Evolutionary conservation across 2,113 vertebrate species (phyloP), one percentile per base, ranked within the genome.

Genomic region (Pampusana beccarii): DNA sequence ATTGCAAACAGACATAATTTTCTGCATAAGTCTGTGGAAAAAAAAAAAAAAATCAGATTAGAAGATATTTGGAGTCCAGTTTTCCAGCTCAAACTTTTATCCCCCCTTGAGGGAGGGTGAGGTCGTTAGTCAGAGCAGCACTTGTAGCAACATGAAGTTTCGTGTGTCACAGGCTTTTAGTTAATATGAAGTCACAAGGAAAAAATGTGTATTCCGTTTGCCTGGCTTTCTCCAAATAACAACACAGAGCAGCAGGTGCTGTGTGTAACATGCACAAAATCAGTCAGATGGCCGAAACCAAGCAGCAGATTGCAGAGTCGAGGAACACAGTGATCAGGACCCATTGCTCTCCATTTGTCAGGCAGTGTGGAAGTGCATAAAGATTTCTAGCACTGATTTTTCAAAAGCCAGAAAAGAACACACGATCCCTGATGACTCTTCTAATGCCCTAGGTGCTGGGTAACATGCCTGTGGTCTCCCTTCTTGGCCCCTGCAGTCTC

Each of bases 181-280:
- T 92, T 92, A 58, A 70, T 34, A 78, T 97, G 95, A 97, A 96
- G 69, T 97, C 95, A 98, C 11, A 16, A 93, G 82, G 93, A 95
- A 97, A 95, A 94, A 96, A 97, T 97, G 89, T 74, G n/a, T 29
- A 46, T 90, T 93, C 57, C 64, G 66, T 79, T 73, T 84, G 46
- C 73, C 85, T 92, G 53, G 67, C 93, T 96, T 78, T 88, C 80
- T 92, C 96, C 51, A 79, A 53, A 79, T 88, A 4, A 9, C 34
- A 81, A n/a, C 31, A 65, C 11, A 92, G 94, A 94, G 48, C 60
- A 96, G 90, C 96, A 97, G 95, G 94, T 97, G 96, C 86, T 94
- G 74, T 36, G 19, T 84, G 46, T 46, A 92, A 79, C 90, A 88
- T 67, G 64, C 56, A 56, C 29, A 87, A 6, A 56, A 40, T 65